Conservation (phyloP, 2,797 vertebrate genomes). For the Furcifer pardalis region DNA sequence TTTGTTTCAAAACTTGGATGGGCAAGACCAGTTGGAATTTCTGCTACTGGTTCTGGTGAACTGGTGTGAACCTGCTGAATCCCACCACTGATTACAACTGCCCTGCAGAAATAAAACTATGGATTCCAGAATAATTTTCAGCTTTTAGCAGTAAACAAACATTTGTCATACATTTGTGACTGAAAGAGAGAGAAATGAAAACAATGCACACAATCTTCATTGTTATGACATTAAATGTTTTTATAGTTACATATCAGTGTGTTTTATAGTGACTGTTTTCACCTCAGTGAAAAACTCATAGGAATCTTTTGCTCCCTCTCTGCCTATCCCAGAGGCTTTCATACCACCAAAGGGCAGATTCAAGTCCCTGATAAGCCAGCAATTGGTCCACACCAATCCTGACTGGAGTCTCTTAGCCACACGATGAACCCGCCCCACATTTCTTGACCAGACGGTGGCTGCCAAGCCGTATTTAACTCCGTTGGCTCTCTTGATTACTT, state of each 20-base stretch:
- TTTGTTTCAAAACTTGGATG: too few relatives aligned
- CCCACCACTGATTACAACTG: too few relatives aligned
- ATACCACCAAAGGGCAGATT: slow-evolving; percentile 97
- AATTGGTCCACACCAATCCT: slow-evolving; percentile 96
- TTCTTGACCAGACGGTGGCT: slow-evolving; percentile 89
- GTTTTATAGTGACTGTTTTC: slow-evolving; percentile 91
- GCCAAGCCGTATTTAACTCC: slow-evolving; percentile 88
- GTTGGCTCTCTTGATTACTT: slow-evolving; percentile 88
- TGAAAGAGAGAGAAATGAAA: too few relatives aligned
- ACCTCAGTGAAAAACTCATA: slow-evolving; percentile 96
- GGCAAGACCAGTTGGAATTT: too few relatives aligned
- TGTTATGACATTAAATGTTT: slow-evolving; percentile 16
- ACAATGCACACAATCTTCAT: not conserved
- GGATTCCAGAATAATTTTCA: not conserved
- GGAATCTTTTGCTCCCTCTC: slow-evolving; percentile 93
- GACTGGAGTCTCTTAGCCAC: slow-evolving; percentile 86
- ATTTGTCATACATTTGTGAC: too few relatives aligned
- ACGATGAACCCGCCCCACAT: slow-evolving; percentile 86
- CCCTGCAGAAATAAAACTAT: not conserved
- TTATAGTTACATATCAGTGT: slow-evolving; percentile 77
- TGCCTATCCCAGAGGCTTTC: slow-evolving; percentile 93
- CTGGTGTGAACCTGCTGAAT: too few relatives aligned
- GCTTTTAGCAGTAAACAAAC: not conserved
- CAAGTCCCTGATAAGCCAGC: slow-evolving; percentile 94
- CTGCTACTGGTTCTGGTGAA: too few relatives aligned